Percentiles rank a stretch among this genome's conserved stretches.
Conservation (phyloP, 2,797 vertebrate species). For the Trematomus bernacchii region DNA sequence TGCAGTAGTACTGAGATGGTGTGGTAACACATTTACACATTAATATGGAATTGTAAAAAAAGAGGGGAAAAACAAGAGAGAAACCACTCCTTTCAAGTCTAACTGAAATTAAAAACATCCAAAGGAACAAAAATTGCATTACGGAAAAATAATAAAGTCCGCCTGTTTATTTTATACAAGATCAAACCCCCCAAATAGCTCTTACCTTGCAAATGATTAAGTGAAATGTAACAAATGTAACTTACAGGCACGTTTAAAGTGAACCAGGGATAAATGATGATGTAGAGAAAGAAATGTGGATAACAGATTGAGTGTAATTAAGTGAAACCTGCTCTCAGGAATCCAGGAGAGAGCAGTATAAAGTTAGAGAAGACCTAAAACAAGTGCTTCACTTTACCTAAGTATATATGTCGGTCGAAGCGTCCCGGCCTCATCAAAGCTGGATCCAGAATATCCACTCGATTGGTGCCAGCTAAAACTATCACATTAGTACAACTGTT, state of each 20-base stretch:
- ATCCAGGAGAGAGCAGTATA: background rate
- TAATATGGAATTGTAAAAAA: background rate
- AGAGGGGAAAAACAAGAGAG: background rate
- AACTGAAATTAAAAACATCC: background rate
- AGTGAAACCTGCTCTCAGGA: background rate
- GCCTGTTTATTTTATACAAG: background rate
- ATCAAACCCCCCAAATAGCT: background rate
- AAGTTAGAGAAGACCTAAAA: background rate
- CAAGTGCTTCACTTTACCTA: constrained; percentile 73
- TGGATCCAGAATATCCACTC: constrained; percentile 85
- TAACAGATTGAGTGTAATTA: background rate
- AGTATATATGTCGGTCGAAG: constrained; percentile 87
- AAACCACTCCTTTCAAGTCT: background rate
- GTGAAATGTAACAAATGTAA: background rate
- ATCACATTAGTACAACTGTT: constrained; percentile 85
- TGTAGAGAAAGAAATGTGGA: background rate
- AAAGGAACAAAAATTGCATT: background rate
- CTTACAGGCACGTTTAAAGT: background rate
- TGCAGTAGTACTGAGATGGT: background rate
- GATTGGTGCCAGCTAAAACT: constrained; percentile 87
- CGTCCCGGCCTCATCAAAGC: constrained; percentile 86
- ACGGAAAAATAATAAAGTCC: background rate
- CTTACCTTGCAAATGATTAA: background rate
- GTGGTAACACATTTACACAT: background rate
- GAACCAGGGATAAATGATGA: background rate